These are phyloP conservation scores for Oryzias dopingdopingensis DNA, from an alignment of 2,797 vertebrate genomes.

Conservation along the genomic window DNA sequence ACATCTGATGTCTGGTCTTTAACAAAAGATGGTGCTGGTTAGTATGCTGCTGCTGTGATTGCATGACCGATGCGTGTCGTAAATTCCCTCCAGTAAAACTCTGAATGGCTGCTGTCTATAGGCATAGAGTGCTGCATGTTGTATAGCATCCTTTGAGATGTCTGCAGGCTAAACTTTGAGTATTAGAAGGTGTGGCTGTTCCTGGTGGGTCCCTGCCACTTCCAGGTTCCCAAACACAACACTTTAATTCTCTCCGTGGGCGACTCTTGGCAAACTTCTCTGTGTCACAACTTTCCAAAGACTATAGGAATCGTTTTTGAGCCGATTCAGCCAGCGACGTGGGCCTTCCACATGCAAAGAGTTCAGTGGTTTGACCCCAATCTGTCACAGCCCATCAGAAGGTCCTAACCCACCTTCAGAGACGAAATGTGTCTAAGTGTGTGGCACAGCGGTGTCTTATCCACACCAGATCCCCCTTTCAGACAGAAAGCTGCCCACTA, in stretches of 20 bases:
- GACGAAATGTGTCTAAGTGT: conserved; percentile 46
- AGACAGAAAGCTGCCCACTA: conserved; percentile 16
- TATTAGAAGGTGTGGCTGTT: conserved; percentile 43
- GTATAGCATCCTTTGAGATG: conserved; percentile 49
- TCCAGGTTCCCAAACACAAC: conserved; percentile 50
- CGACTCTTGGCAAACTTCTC: conserved; percentile 57
- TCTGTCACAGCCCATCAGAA: conserved; percentile 71
- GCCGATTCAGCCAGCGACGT: conserved; percentile 46
- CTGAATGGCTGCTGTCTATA: conserved; percentile 59
- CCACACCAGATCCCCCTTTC: conserved; percentile 17
- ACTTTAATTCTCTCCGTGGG: conserved; percentile 40
- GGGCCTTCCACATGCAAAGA: conserved; percentile 46
- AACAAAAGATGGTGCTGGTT: conserved; percentile 66
- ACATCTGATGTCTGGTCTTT: conserved; percentile 65
- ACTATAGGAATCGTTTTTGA: conserved; percentile 67
- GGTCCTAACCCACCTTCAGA: conserved; percentile 62
- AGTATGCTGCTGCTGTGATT: conserved; percentile 60
- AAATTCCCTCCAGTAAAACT: conserved; percentile 59
- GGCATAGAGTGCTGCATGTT: conserved; percentile 36
- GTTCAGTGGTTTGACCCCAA: conserved; percentile 63
- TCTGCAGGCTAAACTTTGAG: conserved; percentile 48
- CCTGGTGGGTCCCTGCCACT: conserved; percentile 56
- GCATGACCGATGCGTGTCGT: conserved; percentile 47
- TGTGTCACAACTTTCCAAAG: conserved; percentile 65
- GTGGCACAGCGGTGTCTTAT: conserved; percentile 42